Conservation (phyloP, 2,113 vertebrate species). For the Atractosteus spatula region DNA sequence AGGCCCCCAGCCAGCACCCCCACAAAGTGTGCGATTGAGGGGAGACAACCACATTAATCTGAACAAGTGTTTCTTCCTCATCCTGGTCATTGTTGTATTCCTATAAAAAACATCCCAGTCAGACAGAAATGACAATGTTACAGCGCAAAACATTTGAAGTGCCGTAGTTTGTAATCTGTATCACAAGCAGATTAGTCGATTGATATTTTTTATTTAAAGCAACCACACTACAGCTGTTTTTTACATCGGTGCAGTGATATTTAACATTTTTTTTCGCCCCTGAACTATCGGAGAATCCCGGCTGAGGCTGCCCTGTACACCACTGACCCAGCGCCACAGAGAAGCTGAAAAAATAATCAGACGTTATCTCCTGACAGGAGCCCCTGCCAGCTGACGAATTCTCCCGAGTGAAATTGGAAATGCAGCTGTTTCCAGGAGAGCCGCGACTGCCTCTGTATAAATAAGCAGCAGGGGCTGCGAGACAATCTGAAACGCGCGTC, state of each 20-base stretch:
- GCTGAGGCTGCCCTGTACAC: background rate
- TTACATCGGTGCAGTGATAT: too few species aligned
- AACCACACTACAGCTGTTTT: too few species aligned
- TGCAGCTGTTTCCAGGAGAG: conserved; percentile 1
- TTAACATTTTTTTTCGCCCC: background rate
- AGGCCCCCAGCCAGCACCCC: background rate
- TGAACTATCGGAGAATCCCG: background rate
- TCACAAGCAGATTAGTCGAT: too few species aligned
- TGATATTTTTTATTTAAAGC: too few species aligned
- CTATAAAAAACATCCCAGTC: background rate
- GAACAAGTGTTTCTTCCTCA: background rate
- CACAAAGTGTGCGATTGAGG: background rate
- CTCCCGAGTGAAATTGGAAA: background rate
- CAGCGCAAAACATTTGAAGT: too few species aligned
- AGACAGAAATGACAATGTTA: too few species aligned
- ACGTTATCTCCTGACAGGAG: background rate
- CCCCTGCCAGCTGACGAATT: conserved; percentile 1
- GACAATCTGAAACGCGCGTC: background rate
- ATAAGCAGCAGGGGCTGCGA: background rate
- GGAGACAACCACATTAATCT: background rate
- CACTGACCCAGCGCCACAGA: background rate
- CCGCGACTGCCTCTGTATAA: background rate
- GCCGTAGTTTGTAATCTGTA: too few species aligned
- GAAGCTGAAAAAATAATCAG: background rate
- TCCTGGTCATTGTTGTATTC: background rate